Base-by-base conservation (phyloP, 1,140 invertebrate genomes). In the Galendromus occidentalis region DNA sequence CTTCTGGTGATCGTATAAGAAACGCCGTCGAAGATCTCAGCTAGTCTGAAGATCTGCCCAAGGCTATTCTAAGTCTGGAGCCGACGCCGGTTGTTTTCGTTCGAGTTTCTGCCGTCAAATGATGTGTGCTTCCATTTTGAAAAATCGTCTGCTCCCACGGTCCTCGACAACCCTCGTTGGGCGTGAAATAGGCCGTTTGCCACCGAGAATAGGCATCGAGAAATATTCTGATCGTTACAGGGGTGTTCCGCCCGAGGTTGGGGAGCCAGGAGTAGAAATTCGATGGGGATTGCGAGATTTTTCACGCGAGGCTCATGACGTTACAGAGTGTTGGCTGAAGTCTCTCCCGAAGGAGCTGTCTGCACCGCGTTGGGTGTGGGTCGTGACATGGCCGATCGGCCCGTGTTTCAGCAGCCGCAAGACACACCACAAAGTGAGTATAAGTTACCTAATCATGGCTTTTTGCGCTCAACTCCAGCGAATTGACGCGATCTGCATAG, bases 381-480 rank as follows among this genome's bases (percentile, higher is more conserved):
- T 59, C 51, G 51, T 59, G 51, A 59, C 51, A 59, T 59, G 51
- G 51, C 51, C 51, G 51, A 33, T 29, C 22, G 51, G 51, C 25
- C 51, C 51, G 51, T 59, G 51, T 33, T 59, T 17, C 51, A 59
- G 22, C 51, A 25, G 51, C 51, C 51, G 51, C 51, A 59, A 59
- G 51, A 59, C 51, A 59, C 51, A 59, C 51, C 51, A 25, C 51
- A 59, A 59, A 59, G 51, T 59, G 33, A 59, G 51, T 59, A 59
- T 25, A 4, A 33, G 14, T 59, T 59, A 29, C 14, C 25, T 59
- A 6, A 39, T 39, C 4, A 39, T 39, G 9, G 9, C 33, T 39
- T 39, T 39, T 9, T 6, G 33, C 33, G 33, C 9, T 39, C 9
- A 39, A 39, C 4, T 39, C 4, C 9, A 39, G 4, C 33, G 33